Evolutionary conservation across 2,113 vertebrate species (phyloP), one percentile per base, ranked within the genome.

Genomic region (Nibea coibor): DNA sequence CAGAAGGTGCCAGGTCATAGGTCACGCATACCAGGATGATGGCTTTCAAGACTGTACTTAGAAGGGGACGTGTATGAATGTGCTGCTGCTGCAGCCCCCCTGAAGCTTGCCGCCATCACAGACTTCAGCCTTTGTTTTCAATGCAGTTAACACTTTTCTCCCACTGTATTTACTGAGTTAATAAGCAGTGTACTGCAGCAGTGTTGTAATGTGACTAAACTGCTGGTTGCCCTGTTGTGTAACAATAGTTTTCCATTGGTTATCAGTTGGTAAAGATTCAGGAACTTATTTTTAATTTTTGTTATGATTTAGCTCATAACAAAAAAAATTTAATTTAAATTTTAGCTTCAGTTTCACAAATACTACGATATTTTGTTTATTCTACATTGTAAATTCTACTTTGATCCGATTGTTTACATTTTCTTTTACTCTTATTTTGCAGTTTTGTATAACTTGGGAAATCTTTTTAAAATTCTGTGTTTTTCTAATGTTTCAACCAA

Each of bases 1-100:
- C 73, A 69, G 75, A 62, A 89, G 91, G 89, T 91, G 86, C 79
- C n/a, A 12, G 92, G 91, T 92, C 89, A n/a, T 1, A 88, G 91
- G 91, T 87, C 88, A 87, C 26, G 43, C 88, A 87, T 89, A 88
- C 85, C 88, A 87, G 83, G 78, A 84, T 90, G 83, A 85, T 81
- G 87, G 87, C 81, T 89, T 83, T 86, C 58, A 78, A 85, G 80
- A 90, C 58, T 69, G 81, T 81, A 80, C 65, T 85, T 73, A 69
- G 65, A 53, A 28, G 73, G 28, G 70, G 65, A 63, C 72, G 24
- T 67, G 63, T 76, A 68, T 74, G 84, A 64, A 85, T 62, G 54
- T 50, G 47, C 35, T 4, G 24, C 61, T 67, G 69, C 63, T 45
- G 63, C 61, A 43, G 58, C 42, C 35, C 31, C 31, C 4, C 50